Evolutionary conservation across 2,797 vertebrate genomes (phyloP).

Genomic region (Anisognathus igniventris): DNA sequence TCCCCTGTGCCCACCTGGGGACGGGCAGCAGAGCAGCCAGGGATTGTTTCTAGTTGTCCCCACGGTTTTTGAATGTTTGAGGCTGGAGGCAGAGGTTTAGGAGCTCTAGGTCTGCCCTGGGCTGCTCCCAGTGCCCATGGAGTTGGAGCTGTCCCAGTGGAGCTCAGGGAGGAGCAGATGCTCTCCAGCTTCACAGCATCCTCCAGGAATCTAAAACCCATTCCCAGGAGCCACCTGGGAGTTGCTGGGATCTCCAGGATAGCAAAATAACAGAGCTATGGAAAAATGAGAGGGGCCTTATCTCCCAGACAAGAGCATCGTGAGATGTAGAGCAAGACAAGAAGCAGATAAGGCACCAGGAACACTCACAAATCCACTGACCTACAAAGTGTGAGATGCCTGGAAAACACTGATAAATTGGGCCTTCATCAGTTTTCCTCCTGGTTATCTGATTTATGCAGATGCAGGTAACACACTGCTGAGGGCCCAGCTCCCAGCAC

Average conservation of each 20-base stretch:
- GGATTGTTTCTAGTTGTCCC: neutral
- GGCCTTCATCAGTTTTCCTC: neutral
- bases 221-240: neutral
- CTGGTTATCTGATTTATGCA: neutral
- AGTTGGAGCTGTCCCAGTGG: rapidly evolving
- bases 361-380: neutral
- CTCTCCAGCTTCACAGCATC: neutral
- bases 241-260: neutral
- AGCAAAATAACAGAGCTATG: neutral
- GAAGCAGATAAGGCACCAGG: neutral
- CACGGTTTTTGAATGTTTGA: neutral
- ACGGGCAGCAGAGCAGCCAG: neutral
- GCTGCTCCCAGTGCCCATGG: neutral
- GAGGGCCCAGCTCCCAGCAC: neutral
- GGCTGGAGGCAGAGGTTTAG: neutral
- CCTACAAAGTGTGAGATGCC: neutral
- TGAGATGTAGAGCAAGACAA: neutral
- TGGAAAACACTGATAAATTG: neutral
- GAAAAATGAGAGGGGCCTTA: neutral
- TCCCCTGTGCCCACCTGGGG: neutral
- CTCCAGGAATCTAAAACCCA: neutral
- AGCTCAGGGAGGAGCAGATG: neutral
- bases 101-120: neutral
- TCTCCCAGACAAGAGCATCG: neutral
- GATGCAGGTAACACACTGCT: neutral